These are phyloP conservation scores for Andrena marginata DNA, from an alignment of 2,888 invertebrate genomes.

Conservation along the genomic window DNA sequence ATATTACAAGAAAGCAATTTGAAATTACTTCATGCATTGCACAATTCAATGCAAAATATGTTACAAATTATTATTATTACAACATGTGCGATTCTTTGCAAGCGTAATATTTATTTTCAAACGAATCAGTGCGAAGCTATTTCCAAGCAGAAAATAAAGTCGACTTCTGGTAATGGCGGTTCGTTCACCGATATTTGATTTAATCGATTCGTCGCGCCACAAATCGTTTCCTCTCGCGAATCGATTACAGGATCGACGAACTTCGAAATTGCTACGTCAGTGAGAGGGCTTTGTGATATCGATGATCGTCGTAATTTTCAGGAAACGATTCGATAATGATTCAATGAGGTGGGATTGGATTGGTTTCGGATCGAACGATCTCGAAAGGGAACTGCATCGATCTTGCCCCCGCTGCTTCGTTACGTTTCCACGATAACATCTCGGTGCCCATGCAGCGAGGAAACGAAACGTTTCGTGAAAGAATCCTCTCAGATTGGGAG, in stretches of 20 bases:
- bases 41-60: background rate
- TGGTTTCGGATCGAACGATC: background rate
- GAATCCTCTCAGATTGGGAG: background rate
- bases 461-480: conserved; percentile 26
- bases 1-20: background rate
- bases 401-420: conserved; percentile 17
- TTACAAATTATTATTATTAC: too few species aligned
- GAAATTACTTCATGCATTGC: background rate
- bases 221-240: background rate
- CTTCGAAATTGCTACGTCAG: background rate
- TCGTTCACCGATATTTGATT: too few species aligned
- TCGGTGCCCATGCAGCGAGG: conserved; percentile 11
- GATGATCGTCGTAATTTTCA: conserved; percentile 2
- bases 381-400: conserved; percentile 13
- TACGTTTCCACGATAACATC: conserved; percentile 44
- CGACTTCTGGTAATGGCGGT: too few species aligned
- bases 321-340: conserved; percentile 22
- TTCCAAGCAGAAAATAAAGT: too few species aligned
- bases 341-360: background rate
- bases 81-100: background rate
- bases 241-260: conserved; percentile 9
- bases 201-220: too few species aligned
- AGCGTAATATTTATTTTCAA: too few species aligned
- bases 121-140: too few species aligned
- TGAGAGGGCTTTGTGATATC: background rate